Base-by-base conservation (phyloP, 2,888 invertebrate genomes). In the Caenorhabditis japonica region DNA sequence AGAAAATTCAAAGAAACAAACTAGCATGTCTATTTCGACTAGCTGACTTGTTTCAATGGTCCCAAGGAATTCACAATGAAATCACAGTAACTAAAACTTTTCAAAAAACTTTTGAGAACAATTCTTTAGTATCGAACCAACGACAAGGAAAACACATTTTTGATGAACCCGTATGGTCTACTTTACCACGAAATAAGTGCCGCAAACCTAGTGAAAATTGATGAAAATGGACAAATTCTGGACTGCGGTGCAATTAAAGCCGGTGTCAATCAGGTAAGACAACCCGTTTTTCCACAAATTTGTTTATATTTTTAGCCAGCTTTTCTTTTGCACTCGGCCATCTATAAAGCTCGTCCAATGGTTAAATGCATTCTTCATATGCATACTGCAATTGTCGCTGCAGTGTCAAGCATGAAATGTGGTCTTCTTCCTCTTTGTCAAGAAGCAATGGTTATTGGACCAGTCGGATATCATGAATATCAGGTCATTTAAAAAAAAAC, bases 291-390 rank as follows among this genome's bases (percentile, higher is more conserved):
- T 15, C 21, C 7, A 8, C 15, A 36, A 13, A 4, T 21, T 25
- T 33, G 92, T 95, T 51, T 94, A 95, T 17, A 4, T 13, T 61
- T 79, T 53, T 91, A 93, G 83, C 89, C 92, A 88, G 94, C 94
- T 49, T 97, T 95, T 90, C 92, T 93, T 21, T 90, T 97, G 82
- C 97, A 97, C 90, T 94, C 96, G 74, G 93, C 94, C 70, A 94
- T 99, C 87, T 97, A 99, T 90, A 93, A 94, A 59, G 94, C 95
- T n/a, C 92, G 97, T 68, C 97, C 97, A 23, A 97, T 97, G 90
- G 92, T 97, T 84, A 93, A 93, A 87, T 97, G 97, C 90, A 93
- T 97, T 89, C 92, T 99, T 83, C 97, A 97, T 90, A 92, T 97
- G 84, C 94, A 95, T 86, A 93, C 94, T 81, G 92, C 94, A 64